Evolutionary conservation across 2,113 vertebrate species (phyloP).

Genomic region (Petromus typicus): DNA sequence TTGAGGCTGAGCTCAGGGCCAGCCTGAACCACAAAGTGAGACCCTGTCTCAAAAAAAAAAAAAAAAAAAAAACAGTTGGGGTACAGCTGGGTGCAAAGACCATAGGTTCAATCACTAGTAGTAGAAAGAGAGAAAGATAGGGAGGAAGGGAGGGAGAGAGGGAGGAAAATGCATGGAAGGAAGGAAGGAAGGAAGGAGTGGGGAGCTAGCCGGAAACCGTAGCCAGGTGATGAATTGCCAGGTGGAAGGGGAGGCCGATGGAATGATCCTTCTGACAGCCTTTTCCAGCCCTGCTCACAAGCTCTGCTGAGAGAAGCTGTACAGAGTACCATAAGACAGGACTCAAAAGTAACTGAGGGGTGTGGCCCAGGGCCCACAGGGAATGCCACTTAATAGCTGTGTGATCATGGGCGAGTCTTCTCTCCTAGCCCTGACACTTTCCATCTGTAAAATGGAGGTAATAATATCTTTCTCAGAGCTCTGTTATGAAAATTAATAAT

Average conservation of each 20-base stretch:
- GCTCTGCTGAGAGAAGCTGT: background rate
- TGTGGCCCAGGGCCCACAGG: background rate
- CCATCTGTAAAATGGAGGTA: background rate
- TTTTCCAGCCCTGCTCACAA: background rate
- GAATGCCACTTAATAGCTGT: background rate
- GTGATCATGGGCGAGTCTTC: background rate
- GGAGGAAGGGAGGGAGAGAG: too few species aligned
- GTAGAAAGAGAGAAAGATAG: too few species aligned
- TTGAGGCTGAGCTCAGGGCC: too few species aligned
- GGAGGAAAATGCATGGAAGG: too few species aligned
- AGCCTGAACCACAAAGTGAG: too few species aligned
- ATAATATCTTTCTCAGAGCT: background rate
- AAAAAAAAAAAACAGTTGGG: too few species aligned
- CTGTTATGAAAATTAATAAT: conserved; percentile 7
- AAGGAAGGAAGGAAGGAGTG: background rate
- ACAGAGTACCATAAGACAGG: background rate
- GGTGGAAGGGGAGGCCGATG: background rate
- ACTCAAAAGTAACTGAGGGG: background rate
- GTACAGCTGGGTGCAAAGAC: background rate
- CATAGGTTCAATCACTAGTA: background rate
- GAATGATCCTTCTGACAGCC: background rate
- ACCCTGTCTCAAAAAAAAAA: too few species aligned
- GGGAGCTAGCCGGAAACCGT: background rate
- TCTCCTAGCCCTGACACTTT: background rate
- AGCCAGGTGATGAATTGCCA: background rate